Percentiles rank a stretch among this genome's conserved stretches.
Conservation (phyloP, 2,888 invertebrate genomes). For the Dolichomitus sp. region DNA sequence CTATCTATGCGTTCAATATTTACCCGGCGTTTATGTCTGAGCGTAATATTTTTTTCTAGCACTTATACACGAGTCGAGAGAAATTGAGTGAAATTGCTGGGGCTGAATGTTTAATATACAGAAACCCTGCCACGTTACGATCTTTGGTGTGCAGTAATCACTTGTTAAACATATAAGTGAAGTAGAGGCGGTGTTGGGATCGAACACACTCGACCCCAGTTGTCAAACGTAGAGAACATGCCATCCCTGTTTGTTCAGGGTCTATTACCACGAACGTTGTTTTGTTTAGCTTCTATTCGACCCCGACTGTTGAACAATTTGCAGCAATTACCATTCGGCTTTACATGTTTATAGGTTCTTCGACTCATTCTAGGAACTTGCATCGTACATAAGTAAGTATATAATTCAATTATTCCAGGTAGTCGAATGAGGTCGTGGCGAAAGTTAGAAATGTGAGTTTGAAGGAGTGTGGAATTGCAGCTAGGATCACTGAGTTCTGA, state of each 20-base stretch:
- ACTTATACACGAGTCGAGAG: slow-evolving; percentile 37
- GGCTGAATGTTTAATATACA: slow-evolving; percentile 32
- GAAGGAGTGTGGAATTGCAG: slow-evolving; percentile 3
- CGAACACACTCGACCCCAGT: slow-evolving; percentile 38
- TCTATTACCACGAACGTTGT: slow-evolving; percentile 68
- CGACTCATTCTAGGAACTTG: slow-evolving; percentile 46
- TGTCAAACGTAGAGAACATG: slow-evolving; percentile 69
- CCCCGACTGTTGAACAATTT: slow-evolving; percentile 75
- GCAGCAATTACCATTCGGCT: slow-evolving; percentile 74
- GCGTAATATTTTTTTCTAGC: slow-evolving; percentile 50
- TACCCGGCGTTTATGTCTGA: slow-evolving; percentile 40
- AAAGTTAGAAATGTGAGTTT: not conserved
- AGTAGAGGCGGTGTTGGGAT: slow-evolving; percentile 35
- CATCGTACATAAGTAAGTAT: not conserved
- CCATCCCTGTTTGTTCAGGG: slow-evolving; percentile 77
- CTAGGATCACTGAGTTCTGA: not conserved
- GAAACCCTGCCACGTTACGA: slow-evolving; percentile 26
- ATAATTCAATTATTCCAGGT: slow-evolving; percentile 8
- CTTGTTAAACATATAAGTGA: slow-evolving; percentile 69
- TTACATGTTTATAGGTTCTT: slow-evolving; percentile 2
- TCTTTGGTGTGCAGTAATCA: slow-evolving; percentile 66
- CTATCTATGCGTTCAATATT: slow-evolving; percentile 18
- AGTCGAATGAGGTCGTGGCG: not conserved
- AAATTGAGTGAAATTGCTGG: slow-evolving; percentile 22
- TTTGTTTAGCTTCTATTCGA: slow-evolving; percentile 72